These are phyloP conservation scores for Zophobas atratus DNA, from an alignment of 1,140 invertebrate species.

Conservation along the genomic window DNA sequence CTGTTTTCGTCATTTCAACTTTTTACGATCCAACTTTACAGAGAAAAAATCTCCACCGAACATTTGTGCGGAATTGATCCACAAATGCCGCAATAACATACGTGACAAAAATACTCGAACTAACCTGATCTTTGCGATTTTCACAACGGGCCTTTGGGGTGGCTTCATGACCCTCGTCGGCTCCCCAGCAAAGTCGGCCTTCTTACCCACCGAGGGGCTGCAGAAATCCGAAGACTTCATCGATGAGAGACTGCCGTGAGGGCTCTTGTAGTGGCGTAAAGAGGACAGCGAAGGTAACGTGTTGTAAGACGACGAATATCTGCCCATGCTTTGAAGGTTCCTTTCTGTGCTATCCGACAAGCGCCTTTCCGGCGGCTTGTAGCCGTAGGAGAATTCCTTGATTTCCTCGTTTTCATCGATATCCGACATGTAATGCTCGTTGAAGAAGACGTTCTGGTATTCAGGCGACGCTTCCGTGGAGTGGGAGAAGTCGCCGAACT, in stretches of 20 bases:
- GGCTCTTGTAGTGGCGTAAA: constrained; percentile 34
- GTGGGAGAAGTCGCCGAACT: constrained; percentile 53
- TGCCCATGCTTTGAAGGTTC: constrained; percentile 25
- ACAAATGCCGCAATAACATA: constrained; percentile 51
- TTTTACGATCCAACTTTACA: constrained; percentile 50
- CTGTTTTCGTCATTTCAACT: constrained; percentile 57
- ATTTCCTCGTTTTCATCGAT: constrained; percentile 67
- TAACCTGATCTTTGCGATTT: constrained; percentile 66
- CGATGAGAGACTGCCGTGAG: constrained; percentile 59
- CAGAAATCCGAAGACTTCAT: constrained; percentile 64
- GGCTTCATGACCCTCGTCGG: constrained; percentile 60
- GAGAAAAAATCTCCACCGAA: constrained; percentile 50
- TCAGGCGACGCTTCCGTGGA: constrained; percentile 54
- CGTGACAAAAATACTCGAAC: constrained; percentile 46
- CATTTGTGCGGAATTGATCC: constrained; percentile 53
- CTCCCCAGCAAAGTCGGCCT: constrained; percentile 54
- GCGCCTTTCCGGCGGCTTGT: constrained; percentile 57
- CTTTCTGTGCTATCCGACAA: constrained; percentile 45
- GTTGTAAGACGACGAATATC: constrained; percentile 27
- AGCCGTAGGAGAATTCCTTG: constrained; percentile 62
- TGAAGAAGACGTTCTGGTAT: constrained; percentile 61
- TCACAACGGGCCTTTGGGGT: constrained; percentile 63
- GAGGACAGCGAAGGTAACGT: constrained; percentile 51
- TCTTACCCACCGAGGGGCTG: constrained; percentile 55
- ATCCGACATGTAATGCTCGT: constrained; percentile 66